Percentiles rank a stretch among this genome's conserved stretches.
Conservation (phyloP, 2,113 vertebrate genomes). For the Melospiza georgiana region DNA sequence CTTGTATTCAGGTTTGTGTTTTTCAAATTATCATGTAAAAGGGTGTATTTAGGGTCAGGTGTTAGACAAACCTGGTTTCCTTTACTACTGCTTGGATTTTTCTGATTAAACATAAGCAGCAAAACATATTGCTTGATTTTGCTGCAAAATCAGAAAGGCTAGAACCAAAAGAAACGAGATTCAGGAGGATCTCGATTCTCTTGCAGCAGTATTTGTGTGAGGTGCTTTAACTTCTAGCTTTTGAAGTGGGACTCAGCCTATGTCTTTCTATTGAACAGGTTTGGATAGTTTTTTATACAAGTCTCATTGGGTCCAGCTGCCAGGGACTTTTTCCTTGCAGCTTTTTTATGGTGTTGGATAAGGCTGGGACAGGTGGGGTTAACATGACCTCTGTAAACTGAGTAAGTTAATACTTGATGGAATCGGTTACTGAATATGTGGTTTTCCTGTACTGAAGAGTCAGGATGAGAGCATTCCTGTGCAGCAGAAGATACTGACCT, state of each 20-base stretch:
- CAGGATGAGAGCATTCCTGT: background rate
- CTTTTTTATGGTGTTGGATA: background rate
- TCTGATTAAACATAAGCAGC: background rate
- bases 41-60: background rate
- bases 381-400: background rate
- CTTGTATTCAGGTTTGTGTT: background rate
- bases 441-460: background rate
- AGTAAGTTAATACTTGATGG: background rate
- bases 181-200: background rate
- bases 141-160: background rate
- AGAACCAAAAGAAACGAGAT: background rate
- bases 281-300: background rate
- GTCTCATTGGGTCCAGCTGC: background rate
- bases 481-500: background rate
- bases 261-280: background rate
- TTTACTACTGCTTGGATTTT: background rate
- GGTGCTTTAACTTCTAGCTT: background rate
- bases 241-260: background rate
- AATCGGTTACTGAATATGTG: background rate
- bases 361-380: rapidly evolving
- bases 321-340: background rate
- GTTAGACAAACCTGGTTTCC: background rate
- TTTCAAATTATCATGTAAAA: background rate
- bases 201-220: background rate
- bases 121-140: background rate